phyloP scores from a whole-genome alignment of 2,113 vertebrate genomes.

The Myotis davidii region DNA sequence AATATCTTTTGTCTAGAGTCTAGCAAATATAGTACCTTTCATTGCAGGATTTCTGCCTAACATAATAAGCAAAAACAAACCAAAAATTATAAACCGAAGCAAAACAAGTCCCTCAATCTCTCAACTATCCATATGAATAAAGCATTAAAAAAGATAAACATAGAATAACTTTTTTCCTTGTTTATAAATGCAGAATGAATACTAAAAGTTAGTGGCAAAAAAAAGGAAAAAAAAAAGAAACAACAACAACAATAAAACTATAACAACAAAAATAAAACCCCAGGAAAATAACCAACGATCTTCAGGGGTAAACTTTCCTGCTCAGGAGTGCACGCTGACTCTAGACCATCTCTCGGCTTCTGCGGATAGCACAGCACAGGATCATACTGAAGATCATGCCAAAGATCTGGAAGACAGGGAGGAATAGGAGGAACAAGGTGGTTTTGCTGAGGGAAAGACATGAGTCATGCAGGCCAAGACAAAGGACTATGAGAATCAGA shows the following conservation, averaged over 20 bases:
- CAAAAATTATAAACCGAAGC: conserved; percentile 49
- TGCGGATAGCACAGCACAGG: conserved; percentile 95
- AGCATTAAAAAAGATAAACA: conserved; percentile 86
- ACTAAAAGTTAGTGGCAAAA: conserved; percentile 80
- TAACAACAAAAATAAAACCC: not conserved
- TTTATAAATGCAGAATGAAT: conserved; percentile 86
- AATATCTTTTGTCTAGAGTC: conserved; percentile 82
- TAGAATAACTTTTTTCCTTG: conserved; percentile 73
- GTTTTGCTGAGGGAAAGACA: not conserved
- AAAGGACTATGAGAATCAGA: not conserved
- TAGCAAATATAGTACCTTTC: conserved; percentile 85
- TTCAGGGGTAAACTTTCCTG: conserved; percentile 66
- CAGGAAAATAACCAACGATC: not conserved
- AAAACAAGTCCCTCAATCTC: conserved; percentile 48
- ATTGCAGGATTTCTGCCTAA: conserved; percentile 81
- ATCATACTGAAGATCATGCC: conserved; percentile 98
- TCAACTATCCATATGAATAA: conserved; percentile 81
- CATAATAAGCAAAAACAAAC: conserved; percentile 82
- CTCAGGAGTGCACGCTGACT: conserved; percentile 24
- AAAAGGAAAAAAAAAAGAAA: not conserved
- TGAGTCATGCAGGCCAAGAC: not conserved
- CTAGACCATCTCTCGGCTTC: conserved; percentile 94
- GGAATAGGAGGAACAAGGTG: not conserved
- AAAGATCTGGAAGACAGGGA: conserved; percentile 88
- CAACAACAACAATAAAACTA: not conserved